phyloP scores from a whole-genome alignment of 2,797 vertebrate genomes.

The Micrastur ruficollis region DNA sequence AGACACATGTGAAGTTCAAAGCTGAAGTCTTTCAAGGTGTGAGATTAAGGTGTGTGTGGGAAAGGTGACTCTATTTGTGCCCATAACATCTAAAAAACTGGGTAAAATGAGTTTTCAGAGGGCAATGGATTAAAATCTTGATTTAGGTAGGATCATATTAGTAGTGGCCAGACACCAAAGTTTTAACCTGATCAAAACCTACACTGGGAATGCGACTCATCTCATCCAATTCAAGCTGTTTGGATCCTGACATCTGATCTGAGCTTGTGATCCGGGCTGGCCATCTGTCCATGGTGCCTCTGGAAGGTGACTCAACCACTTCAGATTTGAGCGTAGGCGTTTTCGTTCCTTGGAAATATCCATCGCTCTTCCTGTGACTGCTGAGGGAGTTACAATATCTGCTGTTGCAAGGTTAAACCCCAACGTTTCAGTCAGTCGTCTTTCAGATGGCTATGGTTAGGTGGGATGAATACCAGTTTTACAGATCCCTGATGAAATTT shows the following conservation, averaged over 20 bases:
- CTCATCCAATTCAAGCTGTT: fast-evolving
- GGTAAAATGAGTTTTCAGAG: not conserved
- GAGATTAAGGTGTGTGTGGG: not conserved
- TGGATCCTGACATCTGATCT: not conserved
- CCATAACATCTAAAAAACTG: not conserved
- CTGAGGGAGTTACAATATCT: not conserved
- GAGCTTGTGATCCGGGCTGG: not conserved
- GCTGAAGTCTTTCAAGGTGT: not conserved
- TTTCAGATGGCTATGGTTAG: not conserved
- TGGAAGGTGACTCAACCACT: not conserved
- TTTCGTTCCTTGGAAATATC: not conserved
- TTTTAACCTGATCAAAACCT: not conserved
- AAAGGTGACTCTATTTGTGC: not conserved
- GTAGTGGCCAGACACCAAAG: fast-evolving
- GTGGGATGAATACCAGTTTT: not conserved
- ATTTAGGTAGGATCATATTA: not conserved
- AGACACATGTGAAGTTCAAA: not conserved
- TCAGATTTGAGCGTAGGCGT: not conserved
- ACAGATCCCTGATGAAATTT: not conserved
- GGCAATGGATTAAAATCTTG: fast-evolving
- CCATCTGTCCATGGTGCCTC: not conserved
- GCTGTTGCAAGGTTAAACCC: not conserved
- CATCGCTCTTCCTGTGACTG: not conserved
- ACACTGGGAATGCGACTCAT: not conserved
- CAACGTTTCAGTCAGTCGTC: fast-evolving